Conservation (phyloP, 2,797 vertebrate species). For the Ctenosaura bakeri region DNA sequence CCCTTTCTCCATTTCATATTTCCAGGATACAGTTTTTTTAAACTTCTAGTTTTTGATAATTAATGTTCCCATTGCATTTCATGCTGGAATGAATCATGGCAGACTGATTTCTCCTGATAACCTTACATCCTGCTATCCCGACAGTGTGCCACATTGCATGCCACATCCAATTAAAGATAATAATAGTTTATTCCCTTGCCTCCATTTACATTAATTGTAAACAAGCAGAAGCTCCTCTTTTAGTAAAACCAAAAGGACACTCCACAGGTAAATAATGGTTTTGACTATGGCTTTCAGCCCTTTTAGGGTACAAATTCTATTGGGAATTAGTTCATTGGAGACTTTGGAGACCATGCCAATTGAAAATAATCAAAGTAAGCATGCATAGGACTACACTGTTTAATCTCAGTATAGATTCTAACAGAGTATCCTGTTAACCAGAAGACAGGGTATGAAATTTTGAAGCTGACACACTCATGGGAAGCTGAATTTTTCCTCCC, state of each 20-base stretch:
- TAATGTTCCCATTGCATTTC: constrained; percentile 20
- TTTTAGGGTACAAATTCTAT: neutral
- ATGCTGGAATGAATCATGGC: constrained; percentile 31
- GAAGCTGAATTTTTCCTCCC: neutral
- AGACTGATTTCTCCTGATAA: constrained; percentile 17
- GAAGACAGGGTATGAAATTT: neutral
- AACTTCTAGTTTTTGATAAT: constrained; percentile 4
- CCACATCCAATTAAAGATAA: constrained; percentile 23
- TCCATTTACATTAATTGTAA: neutral
- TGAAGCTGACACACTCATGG: neutral
- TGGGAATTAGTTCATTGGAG: neutral
- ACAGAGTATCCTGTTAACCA: neutral
- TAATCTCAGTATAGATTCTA: neutral
- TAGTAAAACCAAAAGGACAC: neutral
- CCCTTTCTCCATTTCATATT: neutral
- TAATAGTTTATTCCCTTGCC: neutral
- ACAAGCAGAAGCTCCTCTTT: neutral
- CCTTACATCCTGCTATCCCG: constrained; percentile 3
- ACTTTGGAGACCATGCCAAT: neutral
- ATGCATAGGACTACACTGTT: neutral
- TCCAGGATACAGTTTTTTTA: constrained; percentile 13
- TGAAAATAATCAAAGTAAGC: neutral
- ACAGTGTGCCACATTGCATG: neutral
- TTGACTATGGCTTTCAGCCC: neutral
- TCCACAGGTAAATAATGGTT: neutral